Conservation (phyloP, 2,113 vertebrate genomes). For the Chionodraco myersi region DNA sequence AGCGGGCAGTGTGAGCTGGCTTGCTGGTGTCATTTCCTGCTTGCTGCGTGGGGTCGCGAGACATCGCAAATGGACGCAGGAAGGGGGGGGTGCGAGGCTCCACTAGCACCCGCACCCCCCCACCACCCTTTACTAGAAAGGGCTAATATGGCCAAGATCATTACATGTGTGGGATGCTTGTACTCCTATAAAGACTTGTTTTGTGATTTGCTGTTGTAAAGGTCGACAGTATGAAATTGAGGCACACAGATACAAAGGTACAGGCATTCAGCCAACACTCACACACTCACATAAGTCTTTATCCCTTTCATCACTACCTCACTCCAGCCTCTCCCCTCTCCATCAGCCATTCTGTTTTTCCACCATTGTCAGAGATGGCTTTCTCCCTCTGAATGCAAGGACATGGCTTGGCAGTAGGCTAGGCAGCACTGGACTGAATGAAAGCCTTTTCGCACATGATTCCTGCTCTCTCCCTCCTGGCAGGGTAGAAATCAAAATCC, state of each 20-base stretch:
- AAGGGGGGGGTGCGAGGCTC: no score
- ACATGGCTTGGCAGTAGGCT: constrained; percentile 58
- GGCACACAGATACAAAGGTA: constrained; percentile 43
- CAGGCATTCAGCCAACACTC: constrained; percentile 33
- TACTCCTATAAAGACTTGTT: not conserved
- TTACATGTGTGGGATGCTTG: not conserved
- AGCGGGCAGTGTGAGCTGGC: no score
- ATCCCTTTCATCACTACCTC: constrained; percentile 64
- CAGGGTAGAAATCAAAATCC: constrained; percentile 69
- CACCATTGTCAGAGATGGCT: constrained; percentile 66
- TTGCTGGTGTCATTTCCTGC: no score
- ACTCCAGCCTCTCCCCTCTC: constrained; percentile 53
- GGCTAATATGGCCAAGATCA: not conserved
- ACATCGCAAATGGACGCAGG: no score
- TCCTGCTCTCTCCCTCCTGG: constrained; percentile 50
- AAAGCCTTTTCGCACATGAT: constrained; percentile 55
- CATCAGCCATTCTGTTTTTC: constrained; percentile 42
- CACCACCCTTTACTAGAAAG: not conserved
- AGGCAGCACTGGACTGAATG: constrained; percentile 28
- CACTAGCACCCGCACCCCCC: no score
- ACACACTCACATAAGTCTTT: constrained; percentile 27
- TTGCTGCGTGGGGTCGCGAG: no score
- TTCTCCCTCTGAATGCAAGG: constrained; percentile 68
- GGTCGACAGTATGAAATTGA: constrained; percentile 16
- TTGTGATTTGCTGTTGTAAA: not conserved